These are phyloP conservation scores for Cydia fagiglandana DNA, from an alignment of 1,140 invertebrate genomes.

Conservation along the genomic window DNA sequence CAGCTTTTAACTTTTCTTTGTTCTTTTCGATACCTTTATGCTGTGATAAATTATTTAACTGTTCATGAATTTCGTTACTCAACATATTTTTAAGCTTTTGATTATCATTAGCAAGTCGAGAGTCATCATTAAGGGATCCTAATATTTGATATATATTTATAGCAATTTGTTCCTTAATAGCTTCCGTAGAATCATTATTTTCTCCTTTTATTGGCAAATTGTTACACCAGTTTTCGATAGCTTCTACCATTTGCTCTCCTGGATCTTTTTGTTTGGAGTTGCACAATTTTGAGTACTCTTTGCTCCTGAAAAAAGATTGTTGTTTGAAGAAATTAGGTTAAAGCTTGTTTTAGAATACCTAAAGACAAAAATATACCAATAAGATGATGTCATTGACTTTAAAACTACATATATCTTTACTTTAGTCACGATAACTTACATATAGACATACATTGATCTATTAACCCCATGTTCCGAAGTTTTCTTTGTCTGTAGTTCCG, in stretches of 20 bases:
- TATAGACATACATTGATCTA: neutral
- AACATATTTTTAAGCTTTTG: constrained; percentile 45
- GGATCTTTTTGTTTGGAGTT: constrained; percentile 33
- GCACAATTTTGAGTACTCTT: neutral
- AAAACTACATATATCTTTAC: no score
- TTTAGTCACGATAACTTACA: no score
- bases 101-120: constrained; percentile 46
- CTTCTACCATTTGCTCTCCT: constrained; percentile 44
- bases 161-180: constrained; percentile 45
- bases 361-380: neutral
- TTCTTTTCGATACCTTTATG: constrained; percentile 37
- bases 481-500: neutral
- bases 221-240: constrained; percentile 49
- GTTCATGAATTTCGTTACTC: constrained; percentile 43
- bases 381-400: no score
- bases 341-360: neutral
- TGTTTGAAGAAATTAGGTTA: neutral
- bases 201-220: constrained; percentile 42
- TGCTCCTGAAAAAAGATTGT: neutral
- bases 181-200: constrained; percentile 35
- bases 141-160: constrained; percentile 49
- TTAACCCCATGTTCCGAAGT: neutral
- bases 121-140: constrained; percentile 49
- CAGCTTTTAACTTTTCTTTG: constrained; percentile 31
- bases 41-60: constrained; percentile 42